Base-by-base conservation (phyloP, 2,797 vertebrate species). In the Choloepus didactylus region DNA sequence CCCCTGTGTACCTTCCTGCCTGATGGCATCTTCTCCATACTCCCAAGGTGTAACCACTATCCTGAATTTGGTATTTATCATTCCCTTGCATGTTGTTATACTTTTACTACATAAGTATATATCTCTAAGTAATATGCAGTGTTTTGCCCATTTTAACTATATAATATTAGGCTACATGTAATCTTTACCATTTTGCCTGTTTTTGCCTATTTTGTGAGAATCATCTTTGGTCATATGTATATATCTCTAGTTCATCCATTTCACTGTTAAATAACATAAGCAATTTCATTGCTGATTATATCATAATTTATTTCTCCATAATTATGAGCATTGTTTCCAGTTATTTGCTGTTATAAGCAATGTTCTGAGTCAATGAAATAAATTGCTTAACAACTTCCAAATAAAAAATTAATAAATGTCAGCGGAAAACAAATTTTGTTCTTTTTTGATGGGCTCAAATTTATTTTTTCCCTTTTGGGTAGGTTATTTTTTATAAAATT, bases 331-430 rank as follows among this genome's bases (percentile, higher is more conserved):
- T 93, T 75, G 27, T 80, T 86, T 93, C 19, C 82, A 86, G 38
- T 87, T 76, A 81, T 46, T 93, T 88, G 23, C 69, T 81, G 5
- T 87, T 93, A 77, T 35, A 84, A 75, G 79, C 15, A 91, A 1
- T 95, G 31, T 16, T 77, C 16, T 94, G 46, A 86, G 35, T 73
- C 18, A 80, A 11, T 92, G 31, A 31, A 77, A 87, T 91, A 87
- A 35, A 38, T 92, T 81, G 8, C 41, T 70, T 69, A 81, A 23
- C 89, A 21, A 87, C 23, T 76, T 94, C 15, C 81, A 82, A 82
- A 67, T 93, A 27, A 90, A 62, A 94, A 90, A 62, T 81, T 80
- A 79, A 66, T 89, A 49, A 93, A 94, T 95, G 46, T 89, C 67
- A 76, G 6, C 70, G 41, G 75, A 87, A 87, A 93, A 84, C 16